A percentile compares a stretch with the other conserved stretches of the same genome.
Conservation (phyloP, 2,888 invertebrate genomes). For the Drosophila greeni region DNA sequence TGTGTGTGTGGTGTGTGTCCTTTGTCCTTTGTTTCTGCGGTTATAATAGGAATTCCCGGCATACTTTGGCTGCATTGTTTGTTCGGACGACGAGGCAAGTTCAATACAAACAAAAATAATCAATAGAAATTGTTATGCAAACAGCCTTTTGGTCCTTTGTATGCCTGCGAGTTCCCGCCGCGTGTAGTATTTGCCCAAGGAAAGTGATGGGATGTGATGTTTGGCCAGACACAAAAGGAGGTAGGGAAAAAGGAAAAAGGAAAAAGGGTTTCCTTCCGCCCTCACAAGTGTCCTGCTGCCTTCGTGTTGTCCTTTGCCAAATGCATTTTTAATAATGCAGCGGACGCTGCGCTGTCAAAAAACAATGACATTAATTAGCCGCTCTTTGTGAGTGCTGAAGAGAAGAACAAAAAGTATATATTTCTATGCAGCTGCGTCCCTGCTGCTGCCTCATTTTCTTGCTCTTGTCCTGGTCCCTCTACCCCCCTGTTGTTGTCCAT, state of each 20-base stretch:
- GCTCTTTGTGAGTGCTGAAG: constrained; percentile 52
- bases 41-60: constrained; percentile 59
- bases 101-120: constrained; percentile 63
- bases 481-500: constrained; percentile 53
- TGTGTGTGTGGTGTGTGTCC: constrained; percentile 20
- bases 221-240: constrained; percentile 21
- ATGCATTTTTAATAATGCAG: constrained; percentile 64
- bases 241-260: neutral
- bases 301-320: constrained; percentile 27
- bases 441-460: constrained; percentile 14
- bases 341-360: constrained; percentile 56
- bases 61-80: constrained; percentile 56
- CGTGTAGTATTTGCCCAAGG: constrained; percentile 57
- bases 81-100: constrained; percentile 5
- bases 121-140: constrained; percentile 70
- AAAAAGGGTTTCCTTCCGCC: constrained; percentile 21
- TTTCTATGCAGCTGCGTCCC: constrained; percentile 52
- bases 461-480: constrained; percentile 14
- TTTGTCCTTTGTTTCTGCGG: constrained; percentile 50
- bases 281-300: constrained; percentile 19
- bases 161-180: constrained; percentile 22
- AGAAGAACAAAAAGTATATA: constrained; percentile 51
- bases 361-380: constrained; percentile 73
- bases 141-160: constrained; percentile 60
- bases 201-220: constrained; percentile 57